phyloP scores from a whole-genome alignment of 1,140 invertebrate species.

The Aphis craccivora region DNA sequence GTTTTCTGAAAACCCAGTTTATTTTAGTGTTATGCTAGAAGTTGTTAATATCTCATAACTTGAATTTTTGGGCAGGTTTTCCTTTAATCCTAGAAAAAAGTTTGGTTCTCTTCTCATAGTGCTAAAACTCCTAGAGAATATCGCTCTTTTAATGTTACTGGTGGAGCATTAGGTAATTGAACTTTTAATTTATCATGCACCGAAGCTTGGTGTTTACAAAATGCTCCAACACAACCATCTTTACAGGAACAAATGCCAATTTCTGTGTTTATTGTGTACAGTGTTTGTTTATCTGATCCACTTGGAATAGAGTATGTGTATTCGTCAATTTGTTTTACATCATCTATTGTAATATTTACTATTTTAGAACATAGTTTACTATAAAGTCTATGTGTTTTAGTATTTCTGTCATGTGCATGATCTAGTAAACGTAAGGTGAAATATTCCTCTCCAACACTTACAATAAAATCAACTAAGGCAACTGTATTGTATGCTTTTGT shows the following conservation, averaged over 20 bases:
- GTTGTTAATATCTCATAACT: neutral
- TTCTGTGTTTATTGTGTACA: neutral
- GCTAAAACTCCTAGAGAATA: neutral
- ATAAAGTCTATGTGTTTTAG: neutral
- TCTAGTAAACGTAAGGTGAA: neutral
- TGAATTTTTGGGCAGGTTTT: neutral
- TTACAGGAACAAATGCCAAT: neutral
- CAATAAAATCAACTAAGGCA: neutral
- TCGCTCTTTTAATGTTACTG: neutral
- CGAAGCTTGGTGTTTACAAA: constrained; percentile 18
- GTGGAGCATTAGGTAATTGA: neutral
- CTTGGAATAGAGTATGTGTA: neutral
- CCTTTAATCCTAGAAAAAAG: neutral
- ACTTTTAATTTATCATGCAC: neutral
- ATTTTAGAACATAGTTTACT: constrained; percentile 1
- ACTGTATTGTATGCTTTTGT: constrained; percentile 29
- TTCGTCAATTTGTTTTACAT: neutral
- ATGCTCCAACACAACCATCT: neutral
- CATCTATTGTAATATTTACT: neutral
- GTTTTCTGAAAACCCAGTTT: neutral
- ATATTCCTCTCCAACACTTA: neutral
- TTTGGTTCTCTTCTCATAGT: neutral
- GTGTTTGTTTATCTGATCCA: neutral
- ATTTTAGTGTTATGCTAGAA: neutral
- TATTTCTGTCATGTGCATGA: neutral